Conservation (phyloP, 2,797 vertebrate genomes). For the Cheracebus regulus region DNA sequence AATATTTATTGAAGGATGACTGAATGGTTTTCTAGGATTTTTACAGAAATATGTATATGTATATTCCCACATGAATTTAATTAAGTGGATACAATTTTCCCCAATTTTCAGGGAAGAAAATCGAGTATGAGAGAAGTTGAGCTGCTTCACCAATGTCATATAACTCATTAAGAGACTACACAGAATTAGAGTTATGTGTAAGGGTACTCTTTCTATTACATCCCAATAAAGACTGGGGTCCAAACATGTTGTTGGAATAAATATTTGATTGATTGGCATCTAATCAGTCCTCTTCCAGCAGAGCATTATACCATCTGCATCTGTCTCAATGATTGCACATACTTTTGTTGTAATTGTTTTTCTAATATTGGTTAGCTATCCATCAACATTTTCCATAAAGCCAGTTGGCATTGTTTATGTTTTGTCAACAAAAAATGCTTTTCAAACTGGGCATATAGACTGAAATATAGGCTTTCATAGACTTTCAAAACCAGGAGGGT, state of each 20-base stretch:
- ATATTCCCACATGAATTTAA: background rate
- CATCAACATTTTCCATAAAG: background rate
- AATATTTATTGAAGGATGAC: background rate
- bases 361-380: background rate
- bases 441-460: background rate
- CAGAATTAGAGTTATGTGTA: background rate
- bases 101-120: background rate
- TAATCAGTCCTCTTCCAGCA: background rate
- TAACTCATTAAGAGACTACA: background rate
- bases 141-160: background rate
- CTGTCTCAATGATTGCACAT: background rate
- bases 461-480: background rate
- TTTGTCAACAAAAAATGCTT: background rate
- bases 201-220: background rate
- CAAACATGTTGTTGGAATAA: background rate
- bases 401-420: background rate
- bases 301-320: background rate
- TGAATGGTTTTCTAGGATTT: background rate
- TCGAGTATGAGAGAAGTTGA: background rate
- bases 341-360: background rate
- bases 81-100: background rate
- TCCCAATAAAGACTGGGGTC: background rate
- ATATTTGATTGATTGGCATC: fast-evolving
- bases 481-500: too few relatives aligned
- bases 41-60: background rate